Evolutionary conservation across 1,140 invertebrate species (phyloP), one percentile per base, ranked within the genome.

Genomic region (Diabrotica virgifera): DNA sequence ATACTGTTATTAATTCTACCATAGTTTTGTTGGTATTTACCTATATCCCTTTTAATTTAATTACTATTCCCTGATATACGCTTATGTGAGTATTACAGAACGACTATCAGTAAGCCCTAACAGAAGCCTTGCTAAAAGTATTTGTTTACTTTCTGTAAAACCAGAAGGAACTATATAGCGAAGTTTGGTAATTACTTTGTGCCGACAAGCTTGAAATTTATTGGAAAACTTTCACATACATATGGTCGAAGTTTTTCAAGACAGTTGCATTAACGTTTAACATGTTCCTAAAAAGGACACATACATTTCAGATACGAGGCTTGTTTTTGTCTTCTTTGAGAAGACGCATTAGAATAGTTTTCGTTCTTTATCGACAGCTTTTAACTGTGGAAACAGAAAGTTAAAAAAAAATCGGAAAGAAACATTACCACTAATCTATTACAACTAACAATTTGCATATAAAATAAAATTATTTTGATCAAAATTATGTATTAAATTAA

Each of bases 111-210:
- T n/a, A n/a, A 46, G n/a, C 8, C n/a, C n/a, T 46, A 46, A 46
- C 40, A 46, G 40, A 46, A 46, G 8, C 40, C 3, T n/a, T 5
- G 68, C n/a, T 58, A 46, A 58, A 38, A 46, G 36, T 59, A 59
- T 51, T 59, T 59, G 58, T 59, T 59, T 59, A 59, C 58, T 59
- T 59, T 59, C 58, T 14, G 55, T 36, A 57, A 57, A 46, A 59
- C 58, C 40, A 13, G 38, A 57, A 57, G 36, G 50, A 59, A 59
- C 58, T 59, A 36, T 59, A 37, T 50, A 11, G 13, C 40, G 12
- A 59, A 59, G 13, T 59, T 59, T 50, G 13, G 58, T 59, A 59
- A 59, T 59, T 59, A 59, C 58, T 59, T 50, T 51, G 58, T n/a
- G 38, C 46, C 35, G 58, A 59, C 58, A 59, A 51, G 58, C 58